Percentiles rank a stretch among this genome's conserved stretches.
These are phyloP conservation scores for Streblospio benedicti DNA, from an alignment of 1,140 invertebrate species.

Conservation along the genomic window DNA sequence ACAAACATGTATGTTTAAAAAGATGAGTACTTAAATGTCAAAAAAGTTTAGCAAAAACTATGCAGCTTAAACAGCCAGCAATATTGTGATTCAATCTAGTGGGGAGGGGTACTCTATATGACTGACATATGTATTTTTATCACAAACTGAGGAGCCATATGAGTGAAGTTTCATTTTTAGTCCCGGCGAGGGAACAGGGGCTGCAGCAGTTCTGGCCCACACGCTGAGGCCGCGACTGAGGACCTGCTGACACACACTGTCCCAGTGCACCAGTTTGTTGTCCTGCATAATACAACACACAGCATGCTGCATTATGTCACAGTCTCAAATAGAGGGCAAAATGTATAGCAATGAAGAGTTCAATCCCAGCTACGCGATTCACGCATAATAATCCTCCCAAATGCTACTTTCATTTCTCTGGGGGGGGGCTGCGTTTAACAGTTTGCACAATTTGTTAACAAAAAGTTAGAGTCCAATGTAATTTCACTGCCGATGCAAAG, in stretches of 20 bases:
- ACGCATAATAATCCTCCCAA: neutral
- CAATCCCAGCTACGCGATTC: too few species aligned
- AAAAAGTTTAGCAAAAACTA: neutral
- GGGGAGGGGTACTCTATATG: too few species aligned
- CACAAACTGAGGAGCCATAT: neutral
- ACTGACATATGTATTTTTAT: slow-evolving; percentile 31
- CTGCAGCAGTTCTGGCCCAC: slow-evolving; percentile 66
- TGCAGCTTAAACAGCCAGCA: neutral
- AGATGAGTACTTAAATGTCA: neutral
- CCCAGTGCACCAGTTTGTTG: slow-evolving; percentile 30
- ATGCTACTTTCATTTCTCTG: too few species aligned
- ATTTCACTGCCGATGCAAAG: too few species aligned
- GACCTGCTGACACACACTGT: slow-evolving; percentile 32
- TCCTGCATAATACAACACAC: slow-evolving; percentile 32
- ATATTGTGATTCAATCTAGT: too few species aligned
- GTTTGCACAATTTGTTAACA: too few species aligned
- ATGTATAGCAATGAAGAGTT: too few species aligned
- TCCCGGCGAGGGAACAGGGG: slow-evolving; percentile 53
- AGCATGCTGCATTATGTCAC: neutral
- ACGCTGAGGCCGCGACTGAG: slow-evolving; percentile 52
- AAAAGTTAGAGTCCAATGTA: too few species aligned
- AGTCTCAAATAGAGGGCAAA: too few species aligned
- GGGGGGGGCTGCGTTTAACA: too few species aligned
- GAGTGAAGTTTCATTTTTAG: slow-evolving; percentile 48
- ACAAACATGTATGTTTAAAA: neutral